These are phyloP conservation scores for Pocillopora damicornis DNA, from an alignment of 64 coral and sea anemone genomes.

Conservation along the genomic window DNA sequence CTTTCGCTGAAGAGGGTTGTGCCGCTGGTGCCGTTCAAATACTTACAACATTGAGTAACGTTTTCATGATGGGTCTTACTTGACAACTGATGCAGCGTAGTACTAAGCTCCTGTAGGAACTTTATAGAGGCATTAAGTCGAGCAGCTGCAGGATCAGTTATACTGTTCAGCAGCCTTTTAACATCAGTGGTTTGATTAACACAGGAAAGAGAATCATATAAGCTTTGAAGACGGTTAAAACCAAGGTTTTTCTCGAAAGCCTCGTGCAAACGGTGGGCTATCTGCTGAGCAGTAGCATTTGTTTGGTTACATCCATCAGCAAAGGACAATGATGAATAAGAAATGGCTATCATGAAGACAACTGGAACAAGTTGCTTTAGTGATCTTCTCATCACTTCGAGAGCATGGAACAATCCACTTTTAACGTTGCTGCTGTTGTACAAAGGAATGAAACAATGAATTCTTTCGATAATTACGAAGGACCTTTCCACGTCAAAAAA, in stretches of 20 bases:
- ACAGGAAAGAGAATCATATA: conserved; percentile 14
- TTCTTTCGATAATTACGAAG: background rate
- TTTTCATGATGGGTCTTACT: background rate
- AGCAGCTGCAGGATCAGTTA: background rate
- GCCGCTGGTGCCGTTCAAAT: background rate
- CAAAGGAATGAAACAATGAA: background rate
- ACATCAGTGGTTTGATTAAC: background rate
- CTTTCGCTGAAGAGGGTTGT: background rate
- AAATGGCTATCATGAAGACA: background rate
- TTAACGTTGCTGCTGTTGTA: background rate
- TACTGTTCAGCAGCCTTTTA: background rate
- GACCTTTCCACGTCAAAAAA: background rate
- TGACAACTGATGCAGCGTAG: background rate
- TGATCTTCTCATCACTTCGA: background rate
- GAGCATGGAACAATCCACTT: background rate
- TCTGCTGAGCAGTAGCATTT: background rate
- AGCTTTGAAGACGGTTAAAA: background rate
- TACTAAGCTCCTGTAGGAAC: background rate
- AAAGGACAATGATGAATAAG: background rate
- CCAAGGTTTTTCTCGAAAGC: conserved; percentile 1
- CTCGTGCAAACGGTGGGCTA: background rate
- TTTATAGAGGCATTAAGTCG: background rate
- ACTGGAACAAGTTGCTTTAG: background rate
- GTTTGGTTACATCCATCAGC: background rate
- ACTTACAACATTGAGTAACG: background rate